Conservation (phyloP, 2,113 vertebrate genomes). For the Hippocampus barbouri region DNA sequence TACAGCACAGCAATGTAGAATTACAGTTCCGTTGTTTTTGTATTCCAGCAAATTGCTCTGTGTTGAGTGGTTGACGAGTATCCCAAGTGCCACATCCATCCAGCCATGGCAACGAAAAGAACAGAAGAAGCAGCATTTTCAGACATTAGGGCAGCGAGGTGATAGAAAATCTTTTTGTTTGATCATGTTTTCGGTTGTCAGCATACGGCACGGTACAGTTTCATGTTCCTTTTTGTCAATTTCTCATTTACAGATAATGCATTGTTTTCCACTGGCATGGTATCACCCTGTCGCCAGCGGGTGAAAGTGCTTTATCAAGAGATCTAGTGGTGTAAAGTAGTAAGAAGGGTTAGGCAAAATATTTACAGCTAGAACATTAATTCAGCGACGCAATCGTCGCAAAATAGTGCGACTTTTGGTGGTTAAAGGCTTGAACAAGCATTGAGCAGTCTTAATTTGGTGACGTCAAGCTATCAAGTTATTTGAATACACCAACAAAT, state of each 20-base stretch:
- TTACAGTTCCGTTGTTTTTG: neutral
- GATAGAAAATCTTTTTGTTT: neutral
- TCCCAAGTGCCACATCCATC: neutral
- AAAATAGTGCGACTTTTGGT: too few relatives aligned
- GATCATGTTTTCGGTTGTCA: neutral
- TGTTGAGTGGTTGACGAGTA: neutral
- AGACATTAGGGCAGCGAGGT: neutral
- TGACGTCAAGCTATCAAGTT: too few relatives aligned
- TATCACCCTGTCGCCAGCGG: neutral
- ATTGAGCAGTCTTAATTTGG: too few relatives aligned
- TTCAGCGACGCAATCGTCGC: too few relatives aligned
- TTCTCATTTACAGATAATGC: neutral
- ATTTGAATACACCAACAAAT: too few relatives aligned
- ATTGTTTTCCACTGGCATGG: neutral
- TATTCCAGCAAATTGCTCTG: neutral
- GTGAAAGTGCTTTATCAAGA: too few relatives aligned
- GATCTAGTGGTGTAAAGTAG: too few relatives aligned
- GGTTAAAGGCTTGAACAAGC: too few relatives aligned
- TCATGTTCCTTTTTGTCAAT: neutral
- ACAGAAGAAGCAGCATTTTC: neutral
- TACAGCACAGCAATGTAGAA: neutral
- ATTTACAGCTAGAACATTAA: too few relatives aligned
- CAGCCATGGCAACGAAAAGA: neutral
- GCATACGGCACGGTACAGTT: neutral
- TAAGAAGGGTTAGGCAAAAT: too few relatives aligned